These are phyloP conservation scores for Drosophila rubida DNA, from an alignment of 2,888 invertebrate species.

Conservation along the genomic window DNA sequence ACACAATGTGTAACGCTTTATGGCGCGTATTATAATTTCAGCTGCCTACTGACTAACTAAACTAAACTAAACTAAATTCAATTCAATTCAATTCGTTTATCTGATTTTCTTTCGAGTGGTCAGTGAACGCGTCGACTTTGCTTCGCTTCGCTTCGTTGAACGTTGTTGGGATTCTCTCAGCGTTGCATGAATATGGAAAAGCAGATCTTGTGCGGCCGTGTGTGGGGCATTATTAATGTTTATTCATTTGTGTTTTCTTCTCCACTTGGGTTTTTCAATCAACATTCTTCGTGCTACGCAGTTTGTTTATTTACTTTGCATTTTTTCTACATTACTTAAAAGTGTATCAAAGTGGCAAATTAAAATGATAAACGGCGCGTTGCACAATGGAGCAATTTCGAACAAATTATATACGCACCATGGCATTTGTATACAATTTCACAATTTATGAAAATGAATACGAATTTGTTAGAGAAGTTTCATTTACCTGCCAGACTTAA, in stretches of 20 bases:
- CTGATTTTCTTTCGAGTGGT: conserved; percentile 69
- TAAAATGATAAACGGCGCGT: conserved; percentile 24
- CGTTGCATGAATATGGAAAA: conserved; percentile 55
- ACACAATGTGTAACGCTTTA: conserved; percentile 68
- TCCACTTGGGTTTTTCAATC: conserved; percentile 37
- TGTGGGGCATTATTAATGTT: conserved; percentile 41
- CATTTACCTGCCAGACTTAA: not conserved
- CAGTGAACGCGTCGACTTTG: conserved; percentile 29
- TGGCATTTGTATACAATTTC: not conserved
- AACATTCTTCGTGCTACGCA: conserved; percentile 28
- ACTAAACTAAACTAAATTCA: conserved; percentile 44
- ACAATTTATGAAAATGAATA: conserved; percentile 1
- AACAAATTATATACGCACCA: not conserved
- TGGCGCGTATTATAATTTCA: conserved; percentile 45
- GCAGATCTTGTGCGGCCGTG: conserved; percentile 28
- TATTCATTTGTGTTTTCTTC: conserved; percentile 24
- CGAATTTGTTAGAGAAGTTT: not conserved
- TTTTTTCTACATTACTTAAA: conserved; percentile 35
- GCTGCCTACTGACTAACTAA: conserved; percentile 45
- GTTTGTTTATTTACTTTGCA: conserved; percentile 38
- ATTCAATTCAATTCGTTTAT: conserved; percentile 69
- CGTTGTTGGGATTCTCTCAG: conserved; percentile 2
- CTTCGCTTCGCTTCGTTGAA: conserved; percentile 18
- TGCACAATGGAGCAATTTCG: conserved; percentile 14
- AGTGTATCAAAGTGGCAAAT: conserved; percentile 26